These are phyloP conservation scores for Oreochromis aureus DNA, from an alignment of 2,113 vertebrate genomes.

Conservation along the genomic window DNA sequence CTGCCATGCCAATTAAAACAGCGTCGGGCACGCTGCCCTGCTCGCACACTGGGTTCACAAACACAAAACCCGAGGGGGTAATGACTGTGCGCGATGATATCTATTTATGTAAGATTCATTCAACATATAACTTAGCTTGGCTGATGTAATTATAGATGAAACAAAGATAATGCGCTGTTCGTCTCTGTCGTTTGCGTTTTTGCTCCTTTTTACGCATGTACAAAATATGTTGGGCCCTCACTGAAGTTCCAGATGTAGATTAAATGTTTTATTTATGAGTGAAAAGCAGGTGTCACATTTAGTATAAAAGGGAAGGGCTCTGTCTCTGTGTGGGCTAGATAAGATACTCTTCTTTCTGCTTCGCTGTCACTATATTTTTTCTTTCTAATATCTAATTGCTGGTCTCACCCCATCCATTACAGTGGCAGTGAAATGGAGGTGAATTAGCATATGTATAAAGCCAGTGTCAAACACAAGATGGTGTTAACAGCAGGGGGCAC, in stretches of 20 bases:
- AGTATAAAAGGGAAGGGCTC: neutral
- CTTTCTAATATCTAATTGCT: constrained; percentile 40
- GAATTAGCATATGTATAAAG: constrained; percentile 66
- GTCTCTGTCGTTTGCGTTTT: neutral
- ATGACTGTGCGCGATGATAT: neutral
- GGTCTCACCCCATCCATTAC: constrained; percentile 57
- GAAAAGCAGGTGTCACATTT: constrained; percentile 2
- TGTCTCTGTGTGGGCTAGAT: constrained; percentile 2
- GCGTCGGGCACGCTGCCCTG: constrained; percentile 31
- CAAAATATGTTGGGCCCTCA: neutral
- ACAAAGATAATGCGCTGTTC: neutral
- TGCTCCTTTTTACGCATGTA: neutral
- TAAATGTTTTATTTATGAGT: constrained; percentile 37
- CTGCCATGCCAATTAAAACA: constrained; percentile 63
- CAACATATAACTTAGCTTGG: neutral
- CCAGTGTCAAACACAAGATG: constrained; percentile 61
- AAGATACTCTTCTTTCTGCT: constrained; percentile 3
- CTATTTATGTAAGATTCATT: constrained; percentile 34
- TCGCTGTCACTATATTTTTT: neutral
- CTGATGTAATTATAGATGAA: neutral
- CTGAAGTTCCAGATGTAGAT: constrained; percentile 4
- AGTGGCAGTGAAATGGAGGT: constrained; percentile 39
- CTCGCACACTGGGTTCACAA: constrained; percentile 35
- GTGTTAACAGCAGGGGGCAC: constrained; percentile 56
- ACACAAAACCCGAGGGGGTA: constrained; percentile 26